phyloP scores from a whole-genome alignment of 2,888 invertebrate species.

The Gibbula magus region DNA sequence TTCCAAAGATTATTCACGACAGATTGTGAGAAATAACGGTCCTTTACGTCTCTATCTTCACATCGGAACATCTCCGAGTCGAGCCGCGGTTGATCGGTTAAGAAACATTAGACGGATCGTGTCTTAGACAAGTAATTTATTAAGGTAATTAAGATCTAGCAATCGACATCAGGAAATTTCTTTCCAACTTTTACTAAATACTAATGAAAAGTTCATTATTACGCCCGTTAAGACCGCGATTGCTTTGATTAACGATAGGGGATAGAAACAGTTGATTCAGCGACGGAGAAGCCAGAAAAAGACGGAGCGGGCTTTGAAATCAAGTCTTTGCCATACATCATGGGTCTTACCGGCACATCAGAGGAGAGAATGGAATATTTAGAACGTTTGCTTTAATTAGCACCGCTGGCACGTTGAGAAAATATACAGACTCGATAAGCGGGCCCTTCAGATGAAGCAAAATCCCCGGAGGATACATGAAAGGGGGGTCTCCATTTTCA shows the following conservation, averaged over 20 bases:
- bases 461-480: not conserved
- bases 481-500: not conserved
- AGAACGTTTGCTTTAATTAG: conserved; percentile 21
- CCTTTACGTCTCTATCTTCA: not conserved
- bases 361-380: conserved; percentile 23
- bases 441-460: conserved; percentile 4
- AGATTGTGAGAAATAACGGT: conserved; percentile 18
- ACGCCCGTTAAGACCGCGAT: not conserved
- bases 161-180: conserved; percentile 18
- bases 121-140: conserved; percentile 21
- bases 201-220: conserved; percentile 20
- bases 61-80: not conserved
- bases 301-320: conserved; percentile 17
- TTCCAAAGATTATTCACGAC: conserved; percentile 5
- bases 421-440: conserved; percentile 18
- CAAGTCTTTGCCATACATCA: conserved; percentile 8
- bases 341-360: conserved; percentile 1
- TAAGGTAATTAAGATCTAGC: conserved; percentile 13
- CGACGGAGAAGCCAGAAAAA: not conserved
- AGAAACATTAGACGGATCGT: not conserved
- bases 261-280: conserved; percentile 9
- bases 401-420: conserved; percentile 2
- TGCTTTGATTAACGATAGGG: not conserved
- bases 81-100: not conserved
- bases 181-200: conserved; percentile 21